Base-by-base conservation (phyloP, 2,113 vertebrate species). In the Triplophysa tibetana region DNA sequence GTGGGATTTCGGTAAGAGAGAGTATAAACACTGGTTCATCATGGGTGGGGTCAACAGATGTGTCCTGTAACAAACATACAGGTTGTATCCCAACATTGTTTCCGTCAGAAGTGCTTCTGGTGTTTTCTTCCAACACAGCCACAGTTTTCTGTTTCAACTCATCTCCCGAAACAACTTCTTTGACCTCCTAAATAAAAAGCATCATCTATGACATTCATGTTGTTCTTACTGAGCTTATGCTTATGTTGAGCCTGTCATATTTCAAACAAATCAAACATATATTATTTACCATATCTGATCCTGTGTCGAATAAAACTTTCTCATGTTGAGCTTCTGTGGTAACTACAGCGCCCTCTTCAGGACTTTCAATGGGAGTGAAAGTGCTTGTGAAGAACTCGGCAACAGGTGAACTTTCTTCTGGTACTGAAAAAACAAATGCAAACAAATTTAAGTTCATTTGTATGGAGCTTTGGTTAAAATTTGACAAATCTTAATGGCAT, bases 11-110 rank as follows among this genome's bases (percentile, higher is more conserved):
- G 16, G 87, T 91, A 75, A 93, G 88, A n/a, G 91, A 91, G 23
- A 92, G 89, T 78, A 92, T 89, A 78, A 91, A 92, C 65, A 91
- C 87, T 0, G 88, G 87, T 66, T 92, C 89, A 1, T 91, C 86
- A 0, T 85, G 26, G 7, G 65, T 8, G 26, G 24, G 23, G 41
- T 70, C 54, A 10, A 33, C 50, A 73, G 41, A 70, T 33, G 45
- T 23, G 0, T 72, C 29, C 13, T 33, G 7, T 33, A 45, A 48
- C 29, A 9, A n/a, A 62, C 33, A 50, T 50, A 3, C 66, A 62
- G 41, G 45, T 13, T 2, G 56, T 63, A 65, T 24, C 29, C 56
- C 24, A 43, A 16, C 13, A 16, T n/a, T 41, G 8, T 23, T n/a
- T 75, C 9, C 16, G 16, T 45, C 82, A 5, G 58, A 66, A 67